phyloP scores from a whole-genome alignment of 1,140 invertebrate species.

The Sitophilus oryzae region DNA sequence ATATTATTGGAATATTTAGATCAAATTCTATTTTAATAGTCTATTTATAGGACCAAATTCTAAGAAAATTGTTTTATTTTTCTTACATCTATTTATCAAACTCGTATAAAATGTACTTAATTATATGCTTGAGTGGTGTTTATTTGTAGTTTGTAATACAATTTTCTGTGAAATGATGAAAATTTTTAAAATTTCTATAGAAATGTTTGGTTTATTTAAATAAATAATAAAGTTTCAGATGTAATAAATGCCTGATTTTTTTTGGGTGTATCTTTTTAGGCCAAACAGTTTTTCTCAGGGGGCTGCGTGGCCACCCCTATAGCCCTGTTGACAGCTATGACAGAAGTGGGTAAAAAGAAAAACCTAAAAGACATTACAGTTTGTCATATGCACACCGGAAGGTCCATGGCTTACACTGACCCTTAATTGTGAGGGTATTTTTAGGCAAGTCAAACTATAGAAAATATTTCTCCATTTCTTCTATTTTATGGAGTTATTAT shows the following conservation, averaged over 20 bases:
- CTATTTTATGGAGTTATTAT: neutral
- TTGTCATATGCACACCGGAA: constrained; percentile 93
- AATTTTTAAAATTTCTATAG: too few relatives aligned
- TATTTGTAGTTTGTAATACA: too few relatives aligned
- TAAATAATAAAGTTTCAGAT: neutral
- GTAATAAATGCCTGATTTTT: neutral
- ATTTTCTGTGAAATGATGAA: too few relatives aligned
- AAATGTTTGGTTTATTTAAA: neutral
- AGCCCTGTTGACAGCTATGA: constrained; percentile 73
- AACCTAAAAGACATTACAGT: constrained; percentile 70
- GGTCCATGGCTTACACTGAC: constrained; percentile 71
- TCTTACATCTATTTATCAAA: too few relatives aligned
- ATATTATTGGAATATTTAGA: too few relatives aligned
- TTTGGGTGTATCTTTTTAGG: constrained; percentile 51
- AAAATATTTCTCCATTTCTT: constrained; percentile 2
- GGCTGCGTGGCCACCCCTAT: constrained; percentile 89
- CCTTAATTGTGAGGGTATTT: constrained; percentile 70
- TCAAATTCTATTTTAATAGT: neutral
- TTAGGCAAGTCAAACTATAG: constrained; percentile 44
- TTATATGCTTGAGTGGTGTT: too few relatives aligned
- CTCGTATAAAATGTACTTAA: too few relatives aligned
- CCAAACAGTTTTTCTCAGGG: constrained; percentile 77
- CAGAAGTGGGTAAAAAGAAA: constrained; percentile 65
- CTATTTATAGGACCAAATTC: neutral
- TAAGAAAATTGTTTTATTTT: neutral